Evolutionary conservation across 2,797 vertebrate genomes (phyloP).

Genomic region (Sebastes dallii): DNA sequence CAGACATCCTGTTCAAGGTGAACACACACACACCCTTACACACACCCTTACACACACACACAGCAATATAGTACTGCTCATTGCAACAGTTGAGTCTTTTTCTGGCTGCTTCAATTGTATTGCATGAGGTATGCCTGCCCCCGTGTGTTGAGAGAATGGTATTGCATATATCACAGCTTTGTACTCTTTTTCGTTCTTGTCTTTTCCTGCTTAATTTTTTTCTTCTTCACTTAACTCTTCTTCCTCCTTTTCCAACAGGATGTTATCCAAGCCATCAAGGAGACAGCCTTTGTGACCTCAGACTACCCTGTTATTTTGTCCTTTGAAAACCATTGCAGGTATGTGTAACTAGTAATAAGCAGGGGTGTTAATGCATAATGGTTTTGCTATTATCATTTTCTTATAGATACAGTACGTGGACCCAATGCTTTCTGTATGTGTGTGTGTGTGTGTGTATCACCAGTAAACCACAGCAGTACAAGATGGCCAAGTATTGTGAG

Average conservation of each 20-base stretch:
- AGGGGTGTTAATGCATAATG: background rate
- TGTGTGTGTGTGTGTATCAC: constrained; percentile 5
- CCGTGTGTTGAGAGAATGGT: constrained; percentile 33
- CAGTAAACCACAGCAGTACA: constrained; percentile 99
- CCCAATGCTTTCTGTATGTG: background rate
- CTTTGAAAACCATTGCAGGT: constrained; percentile 99
- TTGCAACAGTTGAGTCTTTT: background rate
- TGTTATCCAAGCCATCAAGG: constrained; percentile 97
- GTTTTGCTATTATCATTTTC: background rate
- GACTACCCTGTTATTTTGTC: constrained; percentile 97
- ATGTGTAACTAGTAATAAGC: background rate
- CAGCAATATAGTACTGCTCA: background rate
- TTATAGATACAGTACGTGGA: background rate
- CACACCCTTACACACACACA: too few species aligned
- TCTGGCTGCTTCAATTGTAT: background rate
- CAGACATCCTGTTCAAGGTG: constrained; percentile 99
- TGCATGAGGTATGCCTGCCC: constrained; percentile 30
- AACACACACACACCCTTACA: constrained; percentile 5
- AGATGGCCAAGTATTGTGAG: constrained; percentile 99
- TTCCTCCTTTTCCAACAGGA: constrained; percentile 80
- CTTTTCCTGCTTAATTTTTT: background rate
- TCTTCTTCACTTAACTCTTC: background rate
- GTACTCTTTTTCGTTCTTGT: background rate
- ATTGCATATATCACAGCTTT: constrained; percentile 1
- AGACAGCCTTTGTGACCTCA: constrained; percentile 96